phyloP scores from a whole-genome alignment of 2,113 vertebrate species.

The Indicator indicator region DNA sequence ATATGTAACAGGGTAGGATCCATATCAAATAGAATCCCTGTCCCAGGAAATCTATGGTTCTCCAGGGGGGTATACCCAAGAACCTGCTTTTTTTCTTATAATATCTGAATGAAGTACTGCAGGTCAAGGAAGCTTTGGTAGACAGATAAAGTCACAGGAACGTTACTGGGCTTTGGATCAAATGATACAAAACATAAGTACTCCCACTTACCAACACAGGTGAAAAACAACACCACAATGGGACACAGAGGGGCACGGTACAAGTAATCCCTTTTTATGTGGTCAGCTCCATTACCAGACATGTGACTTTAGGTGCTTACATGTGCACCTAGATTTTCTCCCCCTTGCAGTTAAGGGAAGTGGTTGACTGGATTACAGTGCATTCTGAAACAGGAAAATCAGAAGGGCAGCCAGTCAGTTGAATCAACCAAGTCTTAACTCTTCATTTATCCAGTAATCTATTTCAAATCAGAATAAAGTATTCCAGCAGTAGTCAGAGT shows the following conservation, averaged over 20 bases:
- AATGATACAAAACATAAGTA: neutral
- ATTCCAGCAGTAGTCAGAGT: neutral
- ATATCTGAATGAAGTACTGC: neutral
- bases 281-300: fast-evolving
- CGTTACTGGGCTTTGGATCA: neutral
- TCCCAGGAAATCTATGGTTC: neutral
- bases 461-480: neutral
- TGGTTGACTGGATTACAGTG: neutral
- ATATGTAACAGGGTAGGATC: neutral
- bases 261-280: neutral
- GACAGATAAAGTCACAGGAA: neutral
- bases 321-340: neutral
- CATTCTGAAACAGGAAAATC: neutral
- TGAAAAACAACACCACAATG: neutral
- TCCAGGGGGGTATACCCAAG: neutral
- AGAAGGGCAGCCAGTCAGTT: neutral
- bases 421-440: neutral
- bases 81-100: neutral
- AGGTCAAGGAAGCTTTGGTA: neutral
- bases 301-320: neutral
- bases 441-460: neutral
- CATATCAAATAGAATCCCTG: neutral
- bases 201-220: neutral
- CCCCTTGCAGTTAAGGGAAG: neutral
- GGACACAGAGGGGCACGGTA: neutral